Evolutionary conservation across 2,888 invertebrate species (phyloP).

Genomic region (Graphium colonna): DNA sequence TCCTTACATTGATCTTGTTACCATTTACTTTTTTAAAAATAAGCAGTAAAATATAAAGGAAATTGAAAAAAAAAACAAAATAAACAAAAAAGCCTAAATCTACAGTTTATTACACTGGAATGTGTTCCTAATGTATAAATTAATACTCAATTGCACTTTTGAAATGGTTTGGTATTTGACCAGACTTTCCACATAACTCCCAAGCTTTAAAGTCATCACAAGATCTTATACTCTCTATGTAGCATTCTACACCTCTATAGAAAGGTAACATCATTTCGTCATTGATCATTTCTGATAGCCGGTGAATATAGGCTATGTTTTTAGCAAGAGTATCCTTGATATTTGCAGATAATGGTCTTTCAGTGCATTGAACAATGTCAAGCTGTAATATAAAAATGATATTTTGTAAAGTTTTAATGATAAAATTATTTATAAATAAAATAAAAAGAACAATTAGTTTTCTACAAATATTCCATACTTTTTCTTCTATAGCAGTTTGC

Average conservation of each 20-base stretch:
- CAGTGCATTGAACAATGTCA: constrained; percentile 66
- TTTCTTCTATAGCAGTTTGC: constrained; percentile 55
- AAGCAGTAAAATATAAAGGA: not conserved
- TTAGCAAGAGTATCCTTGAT: constrained; percentile 68
- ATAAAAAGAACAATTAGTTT: no score
- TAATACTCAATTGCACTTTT: constrained; percentile 71
- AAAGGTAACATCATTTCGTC: constrained; percentile 70
- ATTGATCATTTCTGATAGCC: constrained; percentile 65
- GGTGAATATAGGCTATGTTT: constrained; percentile 67
- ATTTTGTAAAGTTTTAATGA: not conserved
- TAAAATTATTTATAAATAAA: no score
- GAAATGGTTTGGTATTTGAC: constrained; percentile 68
- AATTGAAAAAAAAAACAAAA: constrained; percentile 9
- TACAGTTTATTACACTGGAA: constrained; percentile 49
- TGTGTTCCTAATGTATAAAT: constrained; percentile 38
- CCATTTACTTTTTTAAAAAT: no score
- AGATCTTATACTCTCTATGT: constrained; percentile 61
- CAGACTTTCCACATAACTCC: constrained; percentile 65
- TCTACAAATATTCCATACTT: constrained; percentile 41
- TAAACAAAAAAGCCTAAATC: constrained; percentile 35
- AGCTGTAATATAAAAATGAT: constrained; percentile 49
- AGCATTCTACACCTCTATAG: constrained; percentile 67
- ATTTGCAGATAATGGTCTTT: constrained; percentile 57
- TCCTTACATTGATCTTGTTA: no score
- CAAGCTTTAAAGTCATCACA: constrained; percentile 73